A percentile compares a stretch with the other conserved stretches of the same genome.
These are phyloP conservation scores for Atherinomorus stipes DNA, from an alignment of 2,113 vertebrate genomes.

Conservation along the genomic window DNA sequence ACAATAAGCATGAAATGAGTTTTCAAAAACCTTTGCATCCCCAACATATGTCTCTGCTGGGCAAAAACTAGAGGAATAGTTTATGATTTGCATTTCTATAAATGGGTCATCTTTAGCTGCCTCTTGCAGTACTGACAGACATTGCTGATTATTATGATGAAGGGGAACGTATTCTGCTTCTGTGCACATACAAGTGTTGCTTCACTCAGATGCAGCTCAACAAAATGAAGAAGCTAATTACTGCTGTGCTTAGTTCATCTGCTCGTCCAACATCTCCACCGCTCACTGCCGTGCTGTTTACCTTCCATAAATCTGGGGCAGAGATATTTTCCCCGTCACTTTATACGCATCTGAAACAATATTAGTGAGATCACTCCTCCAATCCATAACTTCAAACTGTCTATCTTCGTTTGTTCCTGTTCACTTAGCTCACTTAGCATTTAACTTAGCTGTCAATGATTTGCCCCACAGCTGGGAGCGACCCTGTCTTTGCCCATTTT, in stretches of 20 bases:
- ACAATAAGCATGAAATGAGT: conserved; percentile 71
- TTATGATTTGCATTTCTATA: conserved; percentile 36
- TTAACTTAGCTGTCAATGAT: too few species aligned
- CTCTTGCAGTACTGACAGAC: conserved; percentile 24
- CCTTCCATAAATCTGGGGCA: too few species aligned
- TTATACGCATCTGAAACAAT: too few species aligned
- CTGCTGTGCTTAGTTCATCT: neutral
- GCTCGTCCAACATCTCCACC: too few species aligned
- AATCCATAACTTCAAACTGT: too few species aligned
- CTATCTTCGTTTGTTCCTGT: too few species aligned
- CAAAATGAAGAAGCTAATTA: conserved; percentile 38
- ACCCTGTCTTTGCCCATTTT: too few species aligned
- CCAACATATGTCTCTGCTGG: conserved; percentile 46
- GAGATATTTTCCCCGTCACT: too few species aligned
- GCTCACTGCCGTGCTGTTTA: too few species aligned
- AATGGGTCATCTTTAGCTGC: conserved; percentile 44
- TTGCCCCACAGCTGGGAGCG: too few species aligned
- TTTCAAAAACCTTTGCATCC: conserved; percentile 54
- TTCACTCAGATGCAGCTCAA: conserved; percentile 23
- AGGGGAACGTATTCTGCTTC: conserved; percentile 30
- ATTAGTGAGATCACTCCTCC: too few species aligned
- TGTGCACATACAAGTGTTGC: neutral
- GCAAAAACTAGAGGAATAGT: conserved; percentile 35
- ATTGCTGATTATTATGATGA: conserved; percentile 22
- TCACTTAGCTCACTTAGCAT: too few species aligned